Conservation (phyloP, 2,113 vertebrate species). For the Dendropsophus ebraccatus region DNA sequence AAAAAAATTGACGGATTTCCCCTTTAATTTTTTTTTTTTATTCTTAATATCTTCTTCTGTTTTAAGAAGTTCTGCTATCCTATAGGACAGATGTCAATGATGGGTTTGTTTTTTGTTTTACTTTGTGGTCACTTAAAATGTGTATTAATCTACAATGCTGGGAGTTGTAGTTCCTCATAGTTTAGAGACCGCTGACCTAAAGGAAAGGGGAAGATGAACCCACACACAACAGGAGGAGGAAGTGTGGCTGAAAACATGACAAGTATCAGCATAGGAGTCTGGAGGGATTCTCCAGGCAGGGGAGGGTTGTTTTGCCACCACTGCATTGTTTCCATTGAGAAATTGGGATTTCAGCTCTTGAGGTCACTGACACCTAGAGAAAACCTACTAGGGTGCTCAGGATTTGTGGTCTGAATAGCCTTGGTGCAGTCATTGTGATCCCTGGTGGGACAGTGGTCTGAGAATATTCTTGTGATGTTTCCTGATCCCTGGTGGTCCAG, state of each 20-base stretch:
- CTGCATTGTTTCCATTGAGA: background rate
- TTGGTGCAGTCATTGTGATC: no score
- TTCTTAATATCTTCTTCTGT: no score
- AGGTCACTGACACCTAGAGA: background rate
- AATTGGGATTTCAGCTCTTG: background rate
- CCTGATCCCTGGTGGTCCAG: background rate
- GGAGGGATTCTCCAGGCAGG: background rate
- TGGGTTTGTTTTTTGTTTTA: background rate
- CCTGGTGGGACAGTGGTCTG: background rate
- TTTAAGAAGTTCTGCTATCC: no score
- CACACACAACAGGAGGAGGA: background rate
- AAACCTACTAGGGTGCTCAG: background rate
- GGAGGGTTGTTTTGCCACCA: background rate
- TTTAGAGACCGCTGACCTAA: background rate
- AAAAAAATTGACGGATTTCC: no score
- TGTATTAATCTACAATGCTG: background rate
- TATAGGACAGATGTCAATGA: no score
- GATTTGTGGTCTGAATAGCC: background rate
- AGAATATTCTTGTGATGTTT: background rate
- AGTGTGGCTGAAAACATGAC: background rate
- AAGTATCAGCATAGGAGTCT: background rate
- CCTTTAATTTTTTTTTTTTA: no score
- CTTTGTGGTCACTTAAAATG: background rate
- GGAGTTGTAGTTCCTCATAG: background rate
- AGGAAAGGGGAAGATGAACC: background rate